Conservation (phyloP, 2,113 vertebrate species). For the Ammodramus savannarum region DNA sequence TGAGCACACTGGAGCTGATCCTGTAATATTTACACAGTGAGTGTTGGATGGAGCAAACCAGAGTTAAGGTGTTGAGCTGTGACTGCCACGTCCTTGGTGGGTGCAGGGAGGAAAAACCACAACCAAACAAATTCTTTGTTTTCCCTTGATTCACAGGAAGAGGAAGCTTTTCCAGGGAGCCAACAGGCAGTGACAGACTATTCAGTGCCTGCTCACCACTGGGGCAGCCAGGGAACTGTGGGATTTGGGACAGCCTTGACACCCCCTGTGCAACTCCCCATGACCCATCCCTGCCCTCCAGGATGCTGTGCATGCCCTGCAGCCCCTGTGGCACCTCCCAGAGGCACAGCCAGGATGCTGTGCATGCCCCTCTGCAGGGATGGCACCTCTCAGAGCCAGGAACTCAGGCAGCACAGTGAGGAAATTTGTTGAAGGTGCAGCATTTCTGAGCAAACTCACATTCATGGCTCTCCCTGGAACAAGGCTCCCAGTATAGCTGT, state of each 20-base stretch:
- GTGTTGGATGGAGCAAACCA: background rate
- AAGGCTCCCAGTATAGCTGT: constrained; percentile 50
- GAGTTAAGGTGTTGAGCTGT: background rate
- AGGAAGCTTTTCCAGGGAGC: background rate
- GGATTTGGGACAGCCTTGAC: background rate
- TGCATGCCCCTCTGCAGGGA: background rate
- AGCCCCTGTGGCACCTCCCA: no score
- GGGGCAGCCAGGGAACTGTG: background rate
- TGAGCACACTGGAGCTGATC: background rate
- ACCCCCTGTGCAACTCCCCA: no score
- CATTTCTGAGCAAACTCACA: background rate
- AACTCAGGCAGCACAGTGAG: background rate
- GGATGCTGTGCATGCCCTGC: no score
- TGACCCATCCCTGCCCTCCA: no score
- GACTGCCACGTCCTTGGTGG: background rate
- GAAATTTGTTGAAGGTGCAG: constrained; percentile 11
- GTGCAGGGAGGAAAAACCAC: background rate
- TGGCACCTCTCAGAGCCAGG: background rate
- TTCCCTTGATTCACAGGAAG: background rate
- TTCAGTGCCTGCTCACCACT: background rate
- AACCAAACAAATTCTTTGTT: background rate
- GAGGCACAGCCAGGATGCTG: background rate
- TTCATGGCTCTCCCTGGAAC: background rate
- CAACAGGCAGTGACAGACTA: background rate
- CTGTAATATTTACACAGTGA: background rate